phyloP scores from a whole-genome alignment of 2,797 vertebrate genomes.

The Melanitta fusca region DNA sequence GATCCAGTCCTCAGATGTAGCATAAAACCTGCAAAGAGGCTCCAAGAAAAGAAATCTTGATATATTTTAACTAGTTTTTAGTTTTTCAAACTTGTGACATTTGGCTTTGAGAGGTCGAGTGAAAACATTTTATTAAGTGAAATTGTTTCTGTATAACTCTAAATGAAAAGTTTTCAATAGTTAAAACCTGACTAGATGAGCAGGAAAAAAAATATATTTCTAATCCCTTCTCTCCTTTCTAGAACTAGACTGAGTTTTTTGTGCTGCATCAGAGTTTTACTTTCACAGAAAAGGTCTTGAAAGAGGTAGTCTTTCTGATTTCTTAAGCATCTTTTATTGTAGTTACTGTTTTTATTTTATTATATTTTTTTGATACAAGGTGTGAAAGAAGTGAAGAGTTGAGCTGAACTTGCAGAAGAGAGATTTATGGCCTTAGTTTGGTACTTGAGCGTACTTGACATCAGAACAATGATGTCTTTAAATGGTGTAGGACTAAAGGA shows the following conservation, averaged over 20 bases:
- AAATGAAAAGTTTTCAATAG: background rate
- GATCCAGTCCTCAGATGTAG: background rate
- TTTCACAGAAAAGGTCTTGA: background rate
- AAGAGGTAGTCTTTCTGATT: background rate
- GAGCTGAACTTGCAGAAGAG: background rate
- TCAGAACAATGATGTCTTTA: background rate
- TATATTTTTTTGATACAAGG: rapidly evolving
- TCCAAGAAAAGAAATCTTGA: background rate
- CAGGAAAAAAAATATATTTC: background rate
- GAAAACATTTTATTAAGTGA: background rate
- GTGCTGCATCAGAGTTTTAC: background rate
- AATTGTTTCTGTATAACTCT: background rate
- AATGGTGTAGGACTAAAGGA: background rate
- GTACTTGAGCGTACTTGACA: background rate
- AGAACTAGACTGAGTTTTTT: background rate
- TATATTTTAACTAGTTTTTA: background rate
- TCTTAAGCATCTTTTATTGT: background rate
- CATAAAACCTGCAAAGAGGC: background rate
- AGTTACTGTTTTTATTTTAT: background rate
- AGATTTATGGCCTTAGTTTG: background rate
- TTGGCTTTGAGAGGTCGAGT: background rate
- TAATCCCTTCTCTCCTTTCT: slow-evolving; percentile 2
- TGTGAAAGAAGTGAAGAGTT: background rate
- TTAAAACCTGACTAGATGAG: slow-evolving; percentile 22
- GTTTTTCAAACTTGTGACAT: background rate